A percentile compares a stretch with the other conserved stretches of the same genome.
Conservation (phyloP, 2,113 vertebrate species). For the Mormyrus iriodes region DNA sequence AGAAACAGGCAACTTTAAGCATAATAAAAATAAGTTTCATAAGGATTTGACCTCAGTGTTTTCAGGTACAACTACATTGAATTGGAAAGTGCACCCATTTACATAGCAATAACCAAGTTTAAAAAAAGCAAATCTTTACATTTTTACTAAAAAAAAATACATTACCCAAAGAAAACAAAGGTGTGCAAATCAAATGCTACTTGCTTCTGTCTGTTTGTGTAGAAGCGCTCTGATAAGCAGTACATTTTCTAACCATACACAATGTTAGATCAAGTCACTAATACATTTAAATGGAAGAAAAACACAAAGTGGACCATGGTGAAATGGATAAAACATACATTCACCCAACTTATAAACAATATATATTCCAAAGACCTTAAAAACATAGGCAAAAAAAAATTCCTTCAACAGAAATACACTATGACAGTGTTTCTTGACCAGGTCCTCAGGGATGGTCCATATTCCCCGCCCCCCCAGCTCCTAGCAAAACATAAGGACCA, state of each 20-base stretch:
- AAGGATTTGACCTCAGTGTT: conserved; percentile 2
- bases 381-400: not conserved
- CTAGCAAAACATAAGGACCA: not conserved
- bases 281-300: not conserved
- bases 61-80: conserved; percentile 1
- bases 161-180: not conserved
- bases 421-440: not conserved
- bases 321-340: not conserved
- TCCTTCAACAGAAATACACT: not conserved
- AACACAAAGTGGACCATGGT: not conserved
- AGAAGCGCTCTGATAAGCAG: conserved; percentile 1
- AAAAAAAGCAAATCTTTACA: not conserved
- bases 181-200: conserved; percentile 13
- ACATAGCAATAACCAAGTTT: not conserved
- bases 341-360: not conserved
- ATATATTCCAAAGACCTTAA: not conserved
- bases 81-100: conserved; percentile 8
- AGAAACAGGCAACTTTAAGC: conserved; percentile 12
- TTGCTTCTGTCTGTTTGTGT: not conserved
- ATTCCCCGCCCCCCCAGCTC: not conserved
- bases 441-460: too few species aligned
- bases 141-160: not conserved
- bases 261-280: not conserved
- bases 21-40: conserved; percentile 7
- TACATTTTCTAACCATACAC: not conserved